phyloP scores from a whole-genome alignment of 2,888 invertebrate species.

The Zelleria hepariella region DNA sequence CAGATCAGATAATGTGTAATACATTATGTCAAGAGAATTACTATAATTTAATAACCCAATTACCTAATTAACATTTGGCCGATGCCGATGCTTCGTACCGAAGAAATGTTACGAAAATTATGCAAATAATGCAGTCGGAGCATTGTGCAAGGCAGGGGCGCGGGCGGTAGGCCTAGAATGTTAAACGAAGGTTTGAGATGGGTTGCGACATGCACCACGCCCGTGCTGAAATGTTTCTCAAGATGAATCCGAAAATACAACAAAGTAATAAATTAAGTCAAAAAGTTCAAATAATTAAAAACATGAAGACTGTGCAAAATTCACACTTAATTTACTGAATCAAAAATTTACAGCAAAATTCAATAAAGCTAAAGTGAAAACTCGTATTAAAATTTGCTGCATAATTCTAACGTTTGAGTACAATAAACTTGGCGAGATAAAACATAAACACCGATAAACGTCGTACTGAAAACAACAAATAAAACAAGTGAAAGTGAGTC shows the following conservation, averaged over 20 bases:
- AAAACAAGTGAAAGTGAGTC: constrained; percentile 18
- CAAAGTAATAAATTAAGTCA: too few species aligned
- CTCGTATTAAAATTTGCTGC: constrained; percentile 6
- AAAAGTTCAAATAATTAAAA: too few species aligned
- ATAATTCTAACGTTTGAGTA: too few species aligned
- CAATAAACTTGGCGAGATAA: neutral
- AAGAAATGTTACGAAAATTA: constrained; percentile 15
- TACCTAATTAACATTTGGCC: neutral
- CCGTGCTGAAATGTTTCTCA: neutral
- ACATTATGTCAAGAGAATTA: neutral
- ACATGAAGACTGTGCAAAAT: too few species aligned
- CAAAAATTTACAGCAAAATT: too few species aligned
- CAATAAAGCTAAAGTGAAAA: too few species aligned
- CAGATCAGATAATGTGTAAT: neutral
- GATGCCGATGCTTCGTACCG: neutral
- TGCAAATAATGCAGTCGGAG: constrained; percentile 9
- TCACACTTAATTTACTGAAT: too few species aligned
- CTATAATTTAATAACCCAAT: neutral
- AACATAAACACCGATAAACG: neutral
- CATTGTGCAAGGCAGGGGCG: constrained; percentile 21
- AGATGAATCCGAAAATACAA: neutral
- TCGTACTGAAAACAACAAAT: constrained; percentile 7
- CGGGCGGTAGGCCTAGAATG: constrained; percentile 20
- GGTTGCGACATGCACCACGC: constrained; percentile 15
- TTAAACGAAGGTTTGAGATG: constrained; percentile 21